Evolutionary conservation across 2,888 invertebrate genomes (phyloP).

Genomic region (Neoitamus cyanurus): DNA sequence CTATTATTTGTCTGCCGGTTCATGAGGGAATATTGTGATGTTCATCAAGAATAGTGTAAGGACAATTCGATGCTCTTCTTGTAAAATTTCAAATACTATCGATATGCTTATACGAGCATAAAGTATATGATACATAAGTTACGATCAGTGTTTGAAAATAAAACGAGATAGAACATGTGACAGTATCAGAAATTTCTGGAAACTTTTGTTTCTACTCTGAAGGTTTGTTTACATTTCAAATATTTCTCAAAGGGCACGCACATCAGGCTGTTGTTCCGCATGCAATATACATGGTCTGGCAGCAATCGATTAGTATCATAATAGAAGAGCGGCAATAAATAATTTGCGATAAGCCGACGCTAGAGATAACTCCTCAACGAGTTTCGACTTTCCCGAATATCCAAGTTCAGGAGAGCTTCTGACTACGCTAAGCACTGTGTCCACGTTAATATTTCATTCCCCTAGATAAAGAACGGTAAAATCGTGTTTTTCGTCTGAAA

Average conservation of each 20-base stretch:
- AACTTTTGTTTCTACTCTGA: neutral
- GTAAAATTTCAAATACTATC: no score
- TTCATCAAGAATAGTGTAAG: no score
- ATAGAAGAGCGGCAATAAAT: neutral
- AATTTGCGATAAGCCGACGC: neutral
- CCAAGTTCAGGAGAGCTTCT: neutral
- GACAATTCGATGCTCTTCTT: no score
- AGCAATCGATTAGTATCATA: neutral
- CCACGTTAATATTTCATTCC: neutral
- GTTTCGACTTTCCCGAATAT: neutral
- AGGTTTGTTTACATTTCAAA: neutral
- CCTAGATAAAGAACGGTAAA: neutral
- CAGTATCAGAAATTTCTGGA: neutral
- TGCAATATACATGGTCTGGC: neutral
- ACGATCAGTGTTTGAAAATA: no score
- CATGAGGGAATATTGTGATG: neutral
- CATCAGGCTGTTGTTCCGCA: neutral
- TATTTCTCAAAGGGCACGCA: neutral
- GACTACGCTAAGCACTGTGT: conserved; percentile 6
- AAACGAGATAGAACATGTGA: no score
- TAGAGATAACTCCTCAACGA: neutral
- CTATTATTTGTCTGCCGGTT: neutral
- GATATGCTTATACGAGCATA: no score
- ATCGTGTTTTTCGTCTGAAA: neutral
- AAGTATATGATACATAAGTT: no score